Evolutionary conservation across 2,888 invertebrate species (phyloP).

Genomic region (Dione vanillae): DNA sequence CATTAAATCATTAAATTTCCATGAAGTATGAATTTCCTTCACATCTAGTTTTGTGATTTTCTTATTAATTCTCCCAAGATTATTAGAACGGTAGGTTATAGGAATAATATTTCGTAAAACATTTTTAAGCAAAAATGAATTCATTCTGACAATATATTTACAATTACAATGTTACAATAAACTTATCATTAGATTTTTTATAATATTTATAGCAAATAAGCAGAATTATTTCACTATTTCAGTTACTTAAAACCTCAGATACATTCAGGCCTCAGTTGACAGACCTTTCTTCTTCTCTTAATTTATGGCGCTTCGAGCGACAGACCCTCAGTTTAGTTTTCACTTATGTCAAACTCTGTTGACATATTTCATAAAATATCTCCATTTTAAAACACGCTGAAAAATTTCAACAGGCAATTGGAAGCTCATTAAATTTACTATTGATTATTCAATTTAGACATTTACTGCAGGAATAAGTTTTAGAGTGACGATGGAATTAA

Average conservation of each 20-base stretch:
- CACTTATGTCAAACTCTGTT: not conserved
- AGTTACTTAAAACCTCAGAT: not conserved
- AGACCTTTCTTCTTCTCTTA: no score
- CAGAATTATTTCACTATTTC: not conserved
- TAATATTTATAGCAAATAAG: not conserved
- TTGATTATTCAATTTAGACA: not conserved
- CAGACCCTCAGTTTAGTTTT: not conserved
- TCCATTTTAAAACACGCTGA: no score
- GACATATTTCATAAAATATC: no score
- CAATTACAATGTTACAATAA: not conserved
- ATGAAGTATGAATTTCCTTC: conserved; percentile 67
- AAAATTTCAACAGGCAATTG: not conserved
- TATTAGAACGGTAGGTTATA: conserved; percentile 55
- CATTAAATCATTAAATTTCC: conserved; percentile 84
- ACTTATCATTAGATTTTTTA: not conserved
- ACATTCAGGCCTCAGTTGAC: not conserved
- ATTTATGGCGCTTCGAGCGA: not conserved
- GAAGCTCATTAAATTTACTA: not conserved
- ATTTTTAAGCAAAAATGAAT: conserved; percentile 40
- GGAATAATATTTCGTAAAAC: conserved; percentile 53
- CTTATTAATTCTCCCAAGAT: conserved; percentile 50
- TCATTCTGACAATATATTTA: conserved; percentile 25
- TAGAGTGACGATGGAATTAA: no score
- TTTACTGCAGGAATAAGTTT: no score
- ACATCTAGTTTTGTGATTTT: conserved; percentile 34